Conservation (phyloP, 2,888 invertebrate genomes). For the Nysson spinosus region DNA sequence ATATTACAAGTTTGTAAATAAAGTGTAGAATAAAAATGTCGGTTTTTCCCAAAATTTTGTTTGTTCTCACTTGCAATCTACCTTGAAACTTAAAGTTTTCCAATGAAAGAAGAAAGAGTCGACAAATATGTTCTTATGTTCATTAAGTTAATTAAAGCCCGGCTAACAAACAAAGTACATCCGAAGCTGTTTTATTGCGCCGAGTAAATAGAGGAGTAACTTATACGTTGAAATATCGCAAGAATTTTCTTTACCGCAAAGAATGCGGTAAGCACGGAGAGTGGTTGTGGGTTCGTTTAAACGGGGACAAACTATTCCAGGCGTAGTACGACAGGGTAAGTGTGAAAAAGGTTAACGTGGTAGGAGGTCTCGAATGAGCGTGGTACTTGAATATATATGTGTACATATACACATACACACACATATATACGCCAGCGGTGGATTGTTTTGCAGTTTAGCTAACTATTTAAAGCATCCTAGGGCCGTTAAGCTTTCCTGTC, state of each 20-base stretch:
- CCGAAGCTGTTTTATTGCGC: no score
- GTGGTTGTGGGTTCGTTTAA: slow-evolving; percentile 36
- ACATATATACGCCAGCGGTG: slow-evolving; percentile 13
- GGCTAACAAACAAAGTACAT: no score
- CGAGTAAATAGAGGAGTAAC: no score
- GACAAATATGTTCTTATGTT: no score
- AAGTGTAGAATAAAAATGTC: no score
- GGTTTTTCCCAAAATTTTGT: no score
- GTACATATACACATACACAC: no score
- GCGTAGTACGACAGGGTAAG: slow-evolving; percentile 17
- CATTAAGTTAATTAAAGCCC: no score
- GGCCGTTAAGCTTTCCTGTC: slow-evolving; percentile 28
- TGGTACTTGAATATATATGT: no score
- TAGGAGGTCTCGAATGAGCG: slow-evolving; percentile 25
- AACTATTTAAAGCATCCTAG: slow-evolving; percentile 63
- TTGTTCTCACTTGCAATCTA: no score
- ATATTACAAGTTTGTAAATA: background rate
- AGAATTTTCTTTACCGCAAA: slow-evolving; percentile 28
- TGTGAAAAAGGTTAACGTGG: slow-evolving; percentile 54
- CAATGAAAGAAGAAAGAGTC: no score
- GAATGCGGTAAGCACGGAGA: slow-evolving; percentile 10
- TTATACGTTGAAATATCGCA: slow-evolving; percentile 10
- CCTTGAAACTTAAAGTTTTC: no score
- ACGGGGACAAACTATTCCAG: slow-evolving; percentile 53
- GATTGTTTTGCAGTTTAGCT: slow-evolving; percentile 61